Base-by-base conservation (phyloP, 2,888 invertebrate species). In the Orthosia cruda region DNA sequence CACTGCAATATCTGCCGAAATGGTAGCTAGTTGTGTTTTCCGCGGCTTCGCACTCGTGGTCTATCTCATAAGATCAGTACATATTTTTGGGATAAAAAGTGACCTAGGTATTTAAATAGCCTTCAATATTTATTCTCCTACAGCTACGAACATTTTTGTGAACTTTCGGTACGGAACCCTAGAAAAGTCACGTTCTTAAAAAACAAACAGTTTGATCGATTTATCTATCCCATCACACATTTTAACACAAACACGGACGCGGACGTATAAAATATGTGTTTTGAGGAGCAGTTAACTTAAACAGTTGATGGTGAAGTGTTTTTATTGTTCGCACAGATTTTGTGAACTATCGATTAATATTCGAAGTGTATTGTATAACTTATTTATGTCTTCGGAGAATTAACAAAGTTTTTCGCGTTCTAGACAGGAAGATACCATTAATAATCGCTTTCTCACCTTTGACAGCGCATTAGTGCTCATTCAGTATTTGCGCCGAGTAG, bases 401-500 rank as follows among this genome's bases (percentile, higher is more conserved):
- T 74, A 71, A 72, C 62, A 69, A 71, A 74, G 63, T 78, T 80
- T 79, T 72, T 16, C 72, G 52, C 49, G 70, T 50, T 45, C 45
- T 68, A 78, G 70, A 55, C 62, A 66, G 72, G 76, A 73, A 77
- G 65, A 63, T 45, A 69, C 32, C 80, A 87, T 87, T 79, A 80
- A 82, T 79, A 77, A 73, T 72, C 71, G 73, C 62, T 84, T 80
- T 74, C 77, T 78, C 71, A 81, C 67, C 85, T 77, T 81, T 80
- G 73, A 74, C 79, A 64, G 49, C 23, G 73, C 71, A 64, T 83
- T 85, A 73, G 67, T 57, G 54, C 69, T 79, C 73, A 80, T 85
- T 85, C 59, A 11, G 77, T 87, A 87, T 88, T 87, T 81, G 72
- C 63, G 57, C 26, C n/a, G 68, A 73, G 67, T 77, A 78, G 63